Evolutionary conservation across 2,113 vertebrate species (phyloP).

Genomic region (Corythornis madagascariensis): DNA sequence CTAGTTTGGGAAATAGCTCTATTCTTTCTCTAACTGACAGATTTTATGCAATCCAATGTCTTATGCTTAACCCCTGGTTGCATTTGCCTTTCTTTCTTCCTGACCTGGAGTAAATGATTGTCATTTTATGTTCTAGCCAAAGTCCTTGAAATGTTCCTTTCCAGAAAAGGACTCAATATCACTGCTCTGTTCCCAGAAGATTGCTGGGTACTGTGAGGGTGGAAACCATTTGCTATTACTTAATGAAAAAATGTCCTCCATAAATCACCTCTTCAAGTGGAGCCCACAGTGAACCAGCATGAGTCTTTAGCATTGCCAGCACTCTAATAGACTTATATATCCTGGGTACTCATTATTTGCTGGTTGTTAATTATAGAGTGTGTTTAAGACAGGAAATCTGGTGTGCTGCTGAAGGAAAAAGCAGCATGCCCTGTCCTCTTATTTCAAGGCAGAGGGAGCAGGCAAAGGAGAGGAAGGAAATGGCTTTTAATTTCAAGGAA

Average conservation of each 20-base stretch:
- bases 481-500: slow-evolving; percentile 17
- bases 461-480: background rate
- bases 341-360: slow-evolving; percentile 67
- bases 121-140: slow-evolving; percentile 58
- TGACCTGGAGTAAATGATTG: slow-evolving; percentile 62
- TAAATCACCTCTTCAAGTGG: slow-evolving; percentile 74
- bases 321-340: slow-evolving; percentile 72
- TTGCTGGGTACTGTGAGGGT: slow-evolving; percentile 63
- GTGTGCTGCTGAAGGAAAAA: slow-evolving; percentile 57
- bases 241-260: slow-evolving; percentile 71
- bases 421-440: slow-evolving; percentile 22
- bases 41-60: slow-evolving; percentile 20
- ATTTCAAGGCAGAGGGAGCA: slow-evolving; percentile 3
- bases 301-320: slow-evolving; percentile 69
- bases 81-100: slow-evolving; percentile 41
- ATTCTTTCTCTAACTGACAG: slow-evolving; percentile 19
- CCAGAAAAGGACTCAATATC: slow-evolving; percentile 51
- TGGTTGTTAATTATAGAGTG: slow-evolving; percentile 67
- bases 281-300: slow-evolving; percentile 65
- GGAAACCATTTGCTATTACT: slow-evolving; percentile 72
- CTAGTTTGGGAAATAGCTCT: background rate
- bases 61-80: slow-evolving; percentile 46
- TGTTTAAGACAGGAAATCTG: slow-evolving; percentile 68
- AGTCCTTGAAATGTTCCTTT: slow-evolving; percentile 63
- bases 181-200: slow-evolving; percentile 56